Conservation (phyloP, 2,888 invertebrate genomes). For the Eristalis tenax region DNA sequence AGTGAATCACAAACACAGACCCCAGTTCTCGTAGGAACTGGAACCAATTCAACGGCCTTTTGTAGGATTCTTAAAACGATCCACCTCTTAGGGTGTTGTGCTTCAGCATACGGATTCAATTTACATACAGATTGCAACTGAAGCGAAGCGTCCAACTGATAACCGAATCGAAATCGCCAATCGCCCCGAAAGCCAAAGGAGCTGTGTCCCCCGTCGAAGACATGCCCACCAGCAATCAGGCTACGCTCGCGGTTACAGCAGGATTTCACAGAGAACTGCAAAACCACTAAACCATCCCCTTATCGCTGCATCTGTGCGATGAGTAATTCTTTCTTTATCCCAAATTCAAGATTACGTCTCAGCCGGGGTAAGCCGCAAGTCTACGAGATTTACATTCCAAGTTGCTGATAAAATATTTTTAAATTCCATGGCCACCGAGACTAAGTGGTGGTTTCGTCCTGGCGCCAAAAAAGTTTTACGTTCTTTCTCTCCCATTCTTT, state of each 20-base stretch:
- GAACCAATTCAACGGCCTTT: background rate
- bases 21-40: background rate
- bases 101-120: background rate
- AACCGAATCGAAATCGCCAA: background rate
- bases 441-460: constrained; percentile 44
- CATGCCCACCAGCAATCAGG: background rate
- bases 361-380: constrained; percentile 45
- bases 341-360: constrained; percentile 38
- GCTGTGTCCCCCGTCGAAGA: background rate
- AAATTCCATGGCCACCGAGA: constrained; percentile 35
- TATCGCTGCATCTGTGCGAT: constrained; percentile 61
- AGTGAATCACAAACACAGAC: too few relatives aligned
- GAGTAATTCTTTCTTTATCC: constrained; percentile 43
- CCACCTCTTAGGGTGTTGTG: background rate
- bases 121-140: background rate
- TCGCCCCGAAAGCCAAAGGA: background rate
- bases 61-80: background rate
- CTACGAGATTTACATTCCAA: constrained; percentile 47
- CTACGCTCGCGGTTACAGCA: background rate
- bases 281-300: constrained; percentile 1
- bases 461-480: constrained; percentile 13
- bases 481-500: background rate
- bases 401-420: constrained; percentile 49
- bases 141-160: background rate
- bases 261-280: background rate